Evolutionary conservation across 2,888 invertebrate species (phyloP).

Genomic region (Tetranychus piercei): DNA sequence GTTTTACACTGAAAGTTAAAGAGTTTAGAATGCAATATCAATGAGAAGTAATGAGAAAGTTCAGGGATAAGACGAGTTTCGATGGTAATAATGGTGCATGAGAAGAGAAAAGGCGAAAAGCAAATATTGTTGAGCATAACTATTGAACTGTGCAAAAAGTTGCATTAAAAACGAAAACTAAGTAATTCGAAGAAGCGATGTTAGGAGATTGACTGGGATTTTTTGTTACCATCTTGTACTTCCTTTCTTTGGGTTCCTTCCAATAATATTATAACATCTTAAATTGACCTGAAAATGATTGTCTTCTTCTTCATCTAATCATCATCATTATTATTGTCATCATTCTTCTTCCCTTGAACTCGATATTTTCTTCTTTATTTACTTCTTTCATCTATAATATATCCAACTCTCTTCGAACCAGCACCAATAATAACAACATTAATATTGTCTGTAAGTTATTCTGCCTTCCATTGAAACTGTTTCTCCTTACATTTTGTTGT

Average conservation of each 20-base stretch:
- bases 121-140: neutral
- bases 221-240: neutral
- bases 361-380: neutral
- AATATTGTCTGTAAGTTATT: too few species aligned
- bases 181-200: neutral
- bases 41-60: neutral
- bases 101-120: too few species aligned
- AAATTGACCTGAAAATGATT: constrained; percentile 1
- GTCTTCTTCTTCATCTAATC: neutral
- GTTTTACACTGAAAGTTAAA: too few species aligned
- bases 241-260: neutral
- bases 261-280: neutral
- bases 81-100: neutral
- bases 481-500: too few species aligned
- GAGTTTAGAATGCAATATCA: too few species aligned
- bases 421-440: too few species aligned
- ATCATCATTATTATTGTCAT: neutral
- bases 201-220: neutral
- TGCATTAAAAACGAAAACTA: neutral
- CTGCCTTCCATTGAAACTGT: too few species aligned
- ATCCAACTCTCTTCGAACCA: neutral
- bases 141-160: neutral
- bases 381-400: neutral
- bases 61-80: neutral
- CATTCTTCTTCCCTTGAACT: neutral